Percentiles rank a stretch among this genome's conserved stretches.
These are phyloP conservation scores for Rhabdomys pumilio DNA, from an alignment of 2,797 vertebrate genomes.

Conservation along the genomic window DNA sequence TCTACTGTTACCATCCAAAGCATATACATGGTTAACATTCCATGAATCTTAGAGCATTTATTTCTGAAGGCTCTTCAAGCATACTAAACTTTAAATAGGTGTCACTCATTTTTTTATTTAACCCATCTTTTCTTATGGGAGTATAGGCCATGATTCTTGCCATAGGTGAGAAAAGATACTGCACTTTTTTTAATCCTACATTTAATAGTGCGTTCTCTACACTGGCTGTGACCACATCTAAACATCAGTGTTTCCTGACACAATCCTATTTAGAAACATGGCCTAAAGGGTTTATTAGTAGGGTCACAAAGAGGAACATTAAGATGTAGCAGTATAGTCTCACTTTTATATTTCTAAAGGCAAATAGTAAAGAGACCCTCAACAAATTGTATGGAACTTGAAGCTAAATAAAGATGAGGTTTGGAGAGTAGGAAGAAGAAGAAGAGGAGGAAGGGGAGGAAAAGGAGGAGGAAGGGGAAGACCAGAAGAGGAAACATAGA, in stretches of 20 bases:
- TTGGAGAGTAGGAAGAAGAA: not conserved
- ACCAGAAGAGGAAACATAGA: not conserved
- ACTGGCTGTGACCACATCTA: not conserved
- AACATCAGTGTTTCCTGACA: not conserved
- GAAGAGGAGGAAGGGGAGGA: not conserved
- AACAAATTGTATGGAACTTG: not conserved
- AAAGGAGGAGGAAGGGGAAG: fast-evolving
- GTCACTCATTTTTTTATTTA: not conserved
- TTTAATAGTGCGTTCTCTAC: not conserved
- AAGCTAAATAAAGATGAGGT: not conserved
- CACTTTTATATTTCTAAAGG: slow-evolving; percentile 54
- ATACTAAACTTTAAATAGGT: not conserved
- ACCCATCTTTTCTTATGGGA: no score
- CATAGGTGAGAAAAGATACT: not conserved
- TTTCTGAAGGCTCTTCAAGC: not conserved
- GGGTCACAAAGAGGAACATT: not conserved
- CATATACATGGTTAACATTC: no score
- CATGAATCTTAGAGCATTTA: not conserved
- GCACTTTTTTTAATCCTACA: not conserved
- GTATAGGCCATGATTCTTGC: not conserved
- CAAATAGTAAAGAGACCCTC: not conserved
- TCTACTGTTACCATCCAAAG: not conserved
- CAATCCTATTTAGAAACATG: not conserved
- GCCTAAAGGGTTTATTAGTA: not conserved
- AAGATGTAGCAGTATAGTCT: not conserved